These are phyloP conservation scores for Bufo bufo DNA, from an alignment of 2,113 vertebrate species.

Conservation along the genomic window DNA sequence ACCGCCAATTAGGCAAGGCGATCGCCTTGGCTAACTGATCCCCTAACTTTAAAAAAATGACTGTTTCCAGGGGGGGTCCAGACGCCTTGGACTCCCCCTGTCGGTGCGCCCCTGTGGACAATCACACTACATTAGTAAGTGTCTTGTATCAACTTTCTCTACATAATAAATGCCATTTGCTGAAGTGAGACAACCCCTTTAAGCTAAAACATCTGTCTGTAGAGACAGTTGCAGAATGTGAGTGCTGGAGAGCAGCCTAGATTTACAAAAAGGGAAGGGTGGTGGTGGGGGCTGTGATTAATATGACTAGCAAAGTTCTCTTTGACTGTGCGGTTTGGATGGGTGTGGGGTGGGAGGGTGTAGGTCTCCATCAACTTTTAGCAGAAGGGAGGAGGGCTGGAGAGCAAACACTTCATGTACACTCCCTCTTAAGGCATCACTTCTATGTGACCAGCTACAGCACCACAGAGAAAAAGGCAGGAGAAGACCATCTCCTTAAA, in stretches of 20 bases:
- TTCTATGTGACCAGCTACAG: constrained; percentile 49
- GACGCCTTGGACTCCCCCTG: no score
- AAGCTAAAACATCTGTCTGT: constrained; percentile 53
- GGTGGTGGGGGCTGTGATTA: constrained; percentile 40
- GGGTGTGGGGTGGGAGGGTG: constrained; percentile 53
- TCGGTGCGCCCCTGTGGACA: no score
- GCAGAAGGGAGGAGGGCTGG: constrained; percentile 46
- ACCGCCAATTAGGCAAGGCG: no score
- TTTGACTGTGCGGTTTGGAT: constrained; percentile 42
- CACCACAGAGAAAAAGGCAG: neutral
- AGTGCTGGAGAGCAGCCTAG: constrained; percentile 43
- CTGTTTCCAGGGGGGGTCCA: no score
- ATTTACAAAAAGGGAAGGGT: constrained; percentile 48
- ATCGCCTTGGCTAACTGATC: no score
- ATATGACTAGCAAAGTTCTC: constrained; percentile 48
- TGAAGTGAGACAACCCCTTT: neutral
- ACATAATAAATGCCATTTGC: no score
- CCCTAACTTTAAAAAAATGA: no score
- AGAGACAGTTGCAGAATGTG: constrained; percentile 35
- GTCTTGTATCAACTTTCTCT: no score
- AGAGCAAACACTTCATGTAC: constrained; percentile 48
- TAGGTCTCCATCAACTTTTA: constrained; percentile 42
- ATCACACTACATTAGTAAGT: no score
- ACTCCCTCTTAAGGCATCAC: constrained; percentile 47
- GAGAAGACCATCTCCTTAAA: neutral